Evolutionary conservation across 2,888 invertebrate genomes (phyloP).

Genomic region (Nymphalis polychloros): DNA sequence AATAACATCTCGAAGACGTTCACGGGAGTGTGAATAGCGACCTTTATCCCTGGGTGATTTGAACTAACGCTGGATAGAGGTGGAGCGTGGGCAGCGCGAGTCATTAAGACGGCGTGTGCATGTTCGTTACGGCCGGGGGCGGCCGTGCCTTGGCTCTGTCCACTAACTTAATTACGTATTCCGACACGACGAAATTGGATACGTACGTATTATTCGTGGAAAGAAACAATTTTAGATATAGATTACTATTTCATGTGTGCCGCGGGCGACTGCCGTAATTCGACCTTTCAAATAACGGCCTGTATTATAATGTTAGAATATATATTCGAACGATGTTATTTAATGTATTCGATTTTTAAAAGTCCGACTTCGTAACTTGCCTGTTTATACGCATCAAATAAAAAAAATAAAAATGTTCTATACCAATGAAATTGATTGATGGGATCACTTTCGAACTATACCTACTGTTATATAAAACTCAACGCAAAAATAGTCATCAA

Average conservation of each 20-base stretch:
- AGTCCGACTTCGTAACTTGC: no score
- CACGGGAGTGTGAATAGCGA: conserved; percentile 41
- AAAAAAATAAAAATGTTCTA: no score
- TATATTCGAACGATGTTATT: background rate
- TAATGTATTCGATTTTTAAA: no score
- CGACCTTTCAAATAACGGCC: background rate
- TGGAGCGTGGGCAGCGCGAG: conserved; percentile 45
- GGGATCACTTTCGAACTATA: no score
- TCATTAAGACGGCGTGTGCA: conserved; percentile 71
- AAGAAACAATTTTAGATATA: conserved; percentile 14
- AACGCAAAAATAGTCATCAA: no score
- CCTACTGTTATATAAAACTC: no score
- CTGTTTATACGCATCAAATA: no score
- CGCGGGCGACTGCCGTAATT: conserved; percentile 1
- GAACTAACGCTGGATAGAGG: conserved; percentile 43
- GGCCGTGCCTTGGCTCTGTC: conserved; percentile 52
- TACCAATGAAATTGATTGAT: no score
- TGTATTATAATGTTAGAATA: background rate
- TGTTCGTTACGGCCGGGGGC: conserved; percentile 47
- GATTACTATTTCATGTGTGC: background rate
- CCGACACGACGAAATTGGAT: conserved; percentile 28
- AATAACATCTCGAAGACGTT: no score
- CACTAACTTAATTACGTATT: conserved; percentile 62
- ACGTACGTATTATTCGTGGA: conserved; percentile 6
- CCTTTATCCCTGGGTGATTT: conserved; percentile 49